Evolutionary conservation across 2,888 invertebrate species (phyloP), one percentile per base, ranked within the genome.

Genomic region (Leucophenga maculata): DNA sequence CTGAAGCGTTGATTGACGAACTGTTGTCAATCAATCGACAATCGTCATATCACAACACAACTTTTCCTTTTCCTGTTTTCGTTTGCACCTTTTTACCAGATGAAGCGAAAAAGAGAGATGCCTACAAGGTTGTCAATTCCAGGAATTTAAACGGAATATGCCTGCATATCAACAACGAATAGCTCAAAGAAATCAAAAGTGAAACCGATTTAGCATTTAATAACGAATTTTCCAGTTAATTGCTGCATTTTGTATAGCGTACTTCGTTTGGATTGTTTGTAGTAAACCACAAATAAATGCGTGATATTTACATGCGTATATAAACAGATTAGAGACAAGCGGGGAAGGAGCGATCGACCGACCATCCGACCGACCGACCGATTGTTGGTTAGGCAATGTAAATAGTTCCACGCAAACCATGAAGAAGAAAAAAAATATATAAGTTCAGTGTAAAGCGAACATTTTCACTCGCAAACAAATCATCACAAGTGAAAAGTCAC

Each of bases 21-120:
- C 54, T 54, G 11, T 6, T 39, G 39, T 39, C 39, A 39, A 39
- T 39, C 39, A 39, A 39, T 39, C 9, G 16, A 1, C 52, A 48
- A 48, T 11, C n/a, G 3, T n/a, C 18, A 50, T n/a, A n/a, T 50
- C n/a, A 48, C 48, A 52, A 52, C n/a, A 16, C 1, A 18, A 52
- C n/a, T 20, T 54, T 54, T 54, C 13, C 54, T 39, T 39, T 39
- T 39, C 39, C 57, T 70, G 70, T 75, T 76, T 77, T 80, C 75
- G 72, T 73, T 79, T 80, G 48, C 11, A 8, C 6, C 11, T 50
- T 48, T 77, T n/a, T n/a, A n/a, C n/a, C n/a, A n/a, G n/a, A n/a
- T n/a, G n/a, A n/a, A 78, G 80, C 75, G 80, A 80, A 82, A 26
- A 4, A 26, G 80, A 80, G 82, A 26, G 26, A 26, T 26, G 3